Evolutionary conservation across 2,797 vertebrate species (phyloP).

Genomic region (Spinus pinus): DNA sequence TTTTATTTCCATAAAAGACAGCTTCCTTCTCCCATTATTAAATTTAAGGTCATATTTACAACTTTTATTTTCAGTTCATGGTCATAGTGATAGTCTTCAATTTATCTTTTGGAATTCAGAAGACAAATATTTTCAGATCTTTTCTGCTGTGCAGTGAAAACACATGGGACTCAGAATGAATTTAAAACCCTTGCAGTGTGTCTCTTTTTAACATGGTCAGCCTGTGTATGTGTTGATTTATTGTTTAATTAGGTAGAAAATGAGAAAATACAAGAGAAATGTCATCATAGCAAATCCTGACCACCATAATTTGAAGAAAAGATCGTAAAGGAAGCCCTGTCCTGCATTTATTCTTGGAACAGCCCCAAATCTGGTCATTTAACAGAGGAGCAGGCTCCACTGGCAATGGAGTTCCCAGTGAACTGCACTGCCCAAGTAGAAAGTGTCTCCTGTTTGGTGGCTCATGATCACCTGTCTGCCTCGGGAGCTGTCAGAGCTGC

Average conservation of each 20-base stretch:
- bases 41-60: conserved; percentile 28
- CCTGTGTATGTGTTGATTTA: conserved; percentile 9
- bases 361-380: not conserved
- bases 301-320: not conserved
- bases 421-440: not conserved
- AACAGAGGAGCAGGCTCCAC: not conserved
- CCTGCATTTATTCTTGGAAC: not conserved
- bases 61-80: conserved; percentile 15
- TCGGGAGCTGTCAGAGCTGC: not conserved
- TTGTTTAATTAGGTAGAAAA: conserved; percentile 58
- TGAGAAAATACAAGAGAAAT: conserved; percentile 2
- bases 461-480: not conserved
- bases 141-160: not conserved
- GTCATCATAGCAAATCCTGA: not conserved
- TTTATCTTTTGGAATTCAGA: not conserved
- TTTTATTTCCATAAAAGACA: conserved; percentile 16
- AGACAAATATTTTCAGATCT: not conserved
- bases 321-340: not conserved
- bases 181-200: not conserved
- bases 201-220: not conserved
- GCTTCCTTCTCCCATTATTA: not conserved
- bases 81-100: not conserved
- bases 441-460: not conserved
- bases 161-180: not conserved
- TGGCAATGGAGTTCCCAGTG: not conserved